Evolutionary conservation across 2,797 vertebrate species (phyloP), one percentile per base, ranked within the genome.

Genomic region (Clamator glandarius): DNA sequence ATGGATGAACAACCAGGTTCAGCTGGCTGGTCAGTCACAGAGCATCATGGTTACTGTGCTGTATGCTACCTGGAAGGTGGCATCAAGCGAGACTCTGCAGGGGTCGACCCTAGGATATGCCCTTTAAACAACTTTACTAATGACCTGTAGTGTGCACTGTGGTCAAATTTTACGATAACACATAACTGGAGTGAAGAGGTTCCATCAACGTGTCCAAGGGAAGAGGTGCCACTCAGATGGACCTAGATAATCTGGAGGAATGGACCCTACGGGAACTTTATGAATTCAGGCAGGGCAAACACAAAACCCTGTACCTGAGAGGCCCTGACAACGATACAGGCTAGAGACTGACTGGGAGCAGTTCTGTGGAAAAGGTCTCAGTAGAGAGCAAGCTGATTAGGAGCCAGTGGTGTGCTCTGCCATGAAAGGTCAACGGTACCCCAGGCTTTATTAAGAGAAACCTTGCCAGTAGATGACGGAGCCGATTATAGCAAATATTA

Each of bases 391-490:
- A 89, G 31, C 28, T 76, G 59, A 87, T 33, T 2, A 0, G 8
- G 33, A 89, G 87, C 91, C 84, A 90, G 66, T 84, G 21, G 46
- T 48, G 46, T 13, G 55, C 48, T 64, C 70, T 84, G 67, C 59
- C 84, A 87, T n/a, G 21, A 89, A 95, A 90, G 78, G 89, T 92
- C 92, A 94, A 33, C 39, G 69, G 59, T 66, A 84, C 41, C 67
- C 35, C 91, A 90, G 63, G 33, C n/a, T 95, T 90, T 73, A 92
- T 21, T 68, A 77, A 48, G 10, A 69, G 19, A 3, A 92, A 31
- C 44, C 42, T 79, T 76, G 59, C 54, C 57, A 89, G 25, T 4
- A 96, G 46, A 89, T 66, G 67, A 82, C 12, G n/a, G 51, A 92
- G 76, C 35, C 7, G 19, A 79, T 6, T 92, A 48, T 26, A 5